Conservation (phyloP, 30 jellyfish, hydroid and myxozoan species). For the Morbakka virulenta region DNA sequence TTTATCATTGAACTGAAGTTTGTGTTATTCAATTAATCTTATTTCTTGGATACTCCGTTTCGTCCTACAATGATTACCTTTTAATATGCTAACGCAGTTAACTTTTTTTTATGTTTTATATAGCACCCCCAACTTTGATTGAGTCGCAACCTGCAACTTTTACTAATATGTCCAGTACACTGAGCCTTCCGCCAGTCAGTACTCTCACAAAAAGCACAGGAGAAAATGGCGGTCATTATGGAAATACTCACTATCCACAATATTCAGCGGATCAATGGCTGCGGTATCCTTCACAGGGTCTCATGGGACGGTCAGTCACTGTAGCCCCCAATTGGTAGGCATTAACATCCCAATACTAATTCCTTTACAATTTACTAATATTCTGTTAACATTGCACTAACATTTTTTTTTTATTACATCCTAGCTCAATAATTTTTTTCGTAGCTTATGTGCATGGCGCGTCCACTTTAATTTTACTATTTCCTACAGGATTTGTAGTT, state of each 20-base stretch:
- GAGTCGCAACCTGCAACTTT: slow-evolving; percentile 58
- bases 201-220: slow-evolving; percentile 93
- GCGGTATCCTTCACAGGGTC: slow-evolving; percentile 64
- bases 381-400: background rate
- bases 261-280: slow-evolving; percentile 77
- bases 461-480: too few species aligned
- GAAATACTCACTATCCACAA: slow-evolving; percentile 54
- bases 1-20: too few species aligned
- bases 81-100: too few species aligned
- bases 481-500: background rate
- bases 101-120: too few species aligned
- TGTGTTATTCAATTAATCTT: too few species aligned
- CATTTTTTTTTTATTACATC: too few species aligned
- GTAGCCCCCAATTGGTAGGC: slow-evolving; percentile 78
- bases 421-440: too few species aligned
- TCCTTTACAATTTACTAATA: background rate
- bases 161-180: slow-evolving; percentile 64
- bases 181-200: slow-evolving; percentile 97
- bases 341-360: background rate
- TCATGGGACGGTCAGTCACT: slow-evolving; percentile 64
- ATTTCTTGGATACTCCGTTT: too few species aligned
- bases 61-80: too few species aligned
- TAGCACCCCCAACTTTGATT: slow-evolving; percentile 72
- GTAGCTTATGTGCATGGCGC: too few species aligned
- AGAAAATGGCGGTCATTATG: slow-evolving; percentile 35